A percentile compares a stretch with the other conserved stretches of the same genome.
Evolutionary conservation across 2,888 invertebrate species (phyloP).

Genomic region (Diaprepes abbreviatus): DNA sequence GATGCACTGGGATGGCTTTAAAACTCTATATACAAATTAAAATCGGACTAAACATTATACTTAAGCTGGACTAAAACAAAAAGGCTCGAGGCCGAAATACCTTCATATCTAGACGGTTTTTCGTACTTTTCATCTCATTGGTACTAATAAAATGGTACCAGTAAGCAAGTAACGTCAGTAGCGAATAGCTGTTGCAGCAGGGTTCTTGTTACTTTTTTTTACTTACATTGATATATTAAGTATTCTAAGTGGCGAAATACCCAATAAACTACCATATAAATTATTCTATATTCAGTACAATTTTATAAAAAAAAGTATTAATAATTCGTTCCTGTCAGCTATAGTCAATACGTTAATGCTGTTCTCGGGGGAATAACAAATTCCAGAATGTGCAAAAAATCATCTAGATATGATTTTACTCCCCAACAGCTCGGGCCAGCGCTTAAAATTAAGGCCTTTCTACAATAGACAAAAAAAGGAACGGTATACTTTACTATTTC

Average conservation of each 20-base stretch:
- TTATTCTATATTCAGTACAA: not conserved
- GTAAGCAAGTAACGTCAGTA: not conserved
- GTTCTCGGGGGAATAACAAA: not conserved
- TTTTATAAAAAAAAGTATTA: not conserved
- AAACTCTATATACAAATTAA: constrained; percentile 32
- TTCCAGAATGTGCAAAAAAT: not conserved
- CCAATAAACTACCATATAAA: not conserved
- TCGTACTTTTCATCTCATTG: not conserved
- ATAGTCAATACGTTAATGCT: not conserved
- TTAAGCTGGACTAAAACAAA: constrained; percentile 15
- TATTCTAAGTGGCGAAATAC: not conserved
- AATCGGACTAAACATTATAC: constrained; percentile 9
- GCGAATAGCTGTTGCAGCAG: not conserved
- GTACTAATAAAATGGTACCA: not conserved
- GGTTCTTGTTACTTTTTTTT: too few species aligned
- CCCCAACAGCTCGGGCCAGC: constrained; percentile 24
- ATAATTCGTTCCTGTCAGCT: not conserved
- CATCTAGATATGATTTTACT: constrained; percentile 21
- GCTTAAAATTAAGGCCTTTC: constrained; percentile 28
- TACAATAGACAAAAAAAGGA: constrained; percentile 28
- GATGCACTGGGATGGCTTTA: constrained; percentile 5
- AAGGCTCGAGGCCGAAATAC: constrained; percentile 19
- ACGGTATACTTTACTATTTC: not conserved
- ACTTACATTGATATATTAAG: not conserved
- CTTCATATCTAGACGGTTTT: constrained; percentile 25